Evolutionary conservation across 2,797 vertebrate species (phyloP), one percentile per base, ranked within the genome.

Genomic region (Etheostoma nigrum): DNA sequence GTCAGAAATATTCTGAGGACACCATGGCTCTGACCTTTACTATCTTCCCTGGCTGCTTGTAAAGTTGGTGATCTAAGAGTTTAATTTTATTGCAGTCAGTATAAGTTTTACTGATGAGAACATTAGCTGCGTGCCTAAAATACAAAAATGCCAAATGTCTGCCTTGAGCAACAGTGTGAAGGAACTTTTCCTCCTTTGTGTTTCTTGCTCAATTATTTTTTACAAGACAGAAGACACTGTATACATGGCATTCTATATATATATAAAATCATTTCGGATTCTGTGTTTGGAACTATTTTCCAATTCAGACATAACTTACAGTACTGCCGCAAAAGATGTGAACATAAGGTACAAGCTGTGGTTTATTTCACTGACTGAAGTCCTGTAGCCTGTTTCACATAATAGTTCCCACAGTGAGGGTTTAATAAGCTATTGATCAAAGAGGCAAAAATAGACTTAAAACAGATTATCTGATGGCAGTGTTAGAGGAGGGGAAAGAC

Each of bases 401-500:
- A 66, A 64, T 44, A 40, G 73, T 60, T 83, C 58, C 48, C 59
- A 70, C 57, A 66, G 42, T 54, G 58, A 67, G 33, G 19, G 21
- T 82, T 83, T 84, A 66, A 76, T 72, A 81, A 54, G 70, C 52
- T 62, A 27, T 64, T 74, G 69, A 84, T 71, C 58, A 81, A 79
- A 77, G 63, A 57, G 51, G 69, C 21, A 62, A 72, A 83, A 81
- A 83, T 57, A 78, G 45, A 88, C 48, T 74, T 81, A 72, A 81
- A 78, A 81, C 62, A 75, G 79, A 82, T 83, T 79, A 73, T 78
- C 27, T 81, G 78, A 76, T 69, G 47, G 52, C 54, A 21, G 71
- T 30, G 57, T 72, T 51, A 40, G 42, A 73, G 42, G 47, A 62
- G 15, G 40, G 51, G 53, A 23, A 33, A 7, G 21, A 51, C 27